phyloP scores from a whole-genome alignment of 2,888 invertebrate species.

The Shargacucullia verbasci region DNA sequence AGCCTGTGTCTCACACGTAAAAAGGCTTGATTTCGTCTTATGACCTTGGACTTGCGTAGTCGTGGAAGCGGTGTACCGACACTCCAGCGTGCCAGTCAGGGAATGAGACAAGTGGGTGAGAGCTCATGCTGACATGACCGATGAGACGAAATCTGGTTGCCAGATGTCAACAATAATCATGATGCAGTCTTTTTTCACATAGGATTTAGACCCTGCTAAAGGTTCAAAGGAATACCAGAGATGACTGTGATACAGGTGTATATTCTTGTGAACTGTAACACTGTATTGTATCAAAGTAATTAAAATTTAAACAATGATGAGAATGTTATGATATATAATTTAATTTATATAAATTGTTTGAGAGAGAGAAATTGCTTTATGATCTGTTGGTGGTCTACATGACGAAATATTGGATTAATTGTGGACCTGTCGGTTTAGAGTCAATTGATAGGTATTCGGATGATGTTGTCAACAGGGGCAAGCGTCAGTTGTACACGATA shows the following conservation, averaged over 20 bases:
- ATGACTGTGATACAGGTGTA: constrained; percentile 7
- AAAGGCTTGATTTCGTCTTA: no score
- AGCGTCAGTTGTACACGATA: constrained; percentile 21
- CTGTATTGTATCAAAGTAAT: constrained; percentile 52
- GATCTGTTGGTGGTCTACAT: constrained; percentile 21
- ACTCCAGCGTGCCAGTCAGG: no score
- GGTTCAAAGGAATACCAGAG: constrained; percentile 5
- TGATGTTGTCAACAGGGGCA: constrained; percentile 7
- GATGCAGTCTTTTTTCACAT: background rate
- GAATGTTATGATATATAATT: constrained; percentile 62
- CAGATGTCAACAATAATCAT: background rate
- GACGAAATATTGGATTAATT: constrained; percentile 22
- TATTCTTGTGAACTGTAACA: constrained; percentile 47
- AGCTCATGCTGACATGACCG: no score
- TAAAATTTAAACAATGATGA: constrained; percentile 63
- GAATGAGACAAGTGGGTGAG: no score
- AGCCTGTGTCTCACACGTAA: no score
- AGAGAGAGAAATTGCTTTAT: constrained; percentile 48
- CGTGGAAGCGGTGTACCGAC: no score
- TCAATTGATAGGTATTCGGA: constrained; percentile 17
- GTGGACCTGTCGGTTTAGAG: constrained; percentile 7
- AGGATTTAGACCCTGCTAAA: background rate
- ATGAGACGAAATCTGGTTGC: no score
- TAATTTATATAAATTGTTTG: constrained; percentile 59
- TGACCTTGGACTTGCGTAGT: no score